A percentile compares a stretch with the other conserved stretches of the same genome.
Conservation (phyloP, 2,888 invertebrate genomes). For the Pecten maximus region DNA sequence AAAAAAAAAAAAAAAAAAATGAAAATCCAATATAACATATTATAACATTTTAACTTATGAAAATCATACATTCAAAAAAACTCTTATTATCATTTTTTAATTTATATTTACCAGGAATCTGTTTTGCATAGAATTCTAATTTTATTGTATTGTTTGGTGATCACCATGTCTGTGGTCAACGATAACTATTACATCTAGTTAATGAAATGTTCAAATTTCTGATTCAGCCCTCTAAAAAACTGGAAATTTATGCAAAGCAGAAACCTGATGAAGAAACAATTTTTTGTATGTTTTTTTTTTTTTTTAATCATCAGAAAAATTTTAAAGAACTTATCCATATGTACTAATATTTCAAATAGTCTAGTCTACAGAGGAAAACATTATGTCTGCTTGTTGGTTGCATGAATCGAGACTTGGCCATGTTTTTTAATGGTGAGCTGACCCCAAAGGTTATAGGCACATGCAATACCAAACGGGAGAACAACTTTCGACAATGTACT, state of each 20-base stretch:
- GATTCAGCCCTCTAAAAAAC: too few species aligned
- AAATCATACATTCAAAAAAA: not conserved
- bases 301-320: not conserved
- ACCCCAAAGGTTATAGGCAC: too few species aligned
- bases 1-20: not conserved
- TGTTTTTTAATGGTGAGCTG: too few species aligned
- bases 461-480: too few species aligned
- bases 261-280: not conserved
- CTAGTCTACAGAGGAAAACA: too few species aligned
- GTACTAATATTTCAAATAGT: too few species aligned
- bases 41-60: not conserved
- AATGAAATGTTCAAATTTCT: too few species aligned
- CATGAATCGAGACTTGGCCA: too few species aligned
- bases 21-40: not conserved
- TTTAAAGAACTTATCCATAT: not conserved
- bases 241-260: not conserved
- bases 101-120: not conserved
- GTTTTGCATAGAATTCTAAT: not conserved
- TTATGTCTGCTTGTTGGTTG: too few species aligned
- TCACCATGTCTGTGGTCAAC: not conserved
- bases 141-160: not conserved
- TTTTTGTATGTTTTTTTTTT: not conserved
- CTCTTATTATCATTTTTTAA: not conserved
- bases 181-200: too few species aligned
- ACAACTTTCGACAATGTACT: too few species aligned